A percentile compares a stretch with the other conserved stretches of the same genome.
Conservation (phyloP, 92 coral and sea anemone genomes). For the Scolanthus callimorphus region DNA sequence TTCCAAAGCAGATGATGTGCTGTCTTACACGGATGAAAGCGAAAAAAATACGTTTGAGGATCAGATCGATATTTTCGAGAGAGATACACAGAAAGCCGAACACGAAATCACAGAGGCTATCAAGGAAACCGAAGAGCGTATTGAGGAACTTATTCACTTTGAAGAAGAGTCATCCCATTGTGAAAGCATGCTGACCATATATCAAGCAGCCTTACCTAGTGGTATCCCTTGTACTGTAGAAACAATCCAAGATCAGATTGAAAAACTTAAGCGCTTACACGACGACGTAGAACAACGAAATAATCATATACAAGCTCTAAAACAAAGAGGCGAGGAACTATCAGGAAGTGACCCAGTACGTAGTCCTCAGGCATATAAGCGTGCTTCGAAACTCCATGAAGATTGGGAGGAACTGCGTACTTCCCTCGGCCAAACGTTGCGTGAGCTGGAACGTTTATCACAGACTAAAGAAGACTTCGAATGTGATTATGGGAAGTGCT, state of each 20-base stretch:
- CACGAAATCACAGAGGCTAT: slow-evolving; percentile 26
- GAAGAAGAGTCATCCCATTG: slow-evolving; percentile 72
- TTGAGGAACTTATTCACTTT: slow-evolving; percentile 53
- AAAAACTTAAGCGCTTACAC: slow-evolving; percentile 56
- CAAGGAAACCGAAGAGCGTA: slow-evolving; percentile 33
- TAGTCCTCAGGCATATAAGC: slow-evolving; percentile 28
- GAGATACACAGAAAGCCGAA: slow-evolving; percentile 13
- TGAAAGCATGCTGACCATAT: slow-evolving; percentile 70
- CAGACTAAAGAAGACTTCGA: slow-evolving; percentile 58
- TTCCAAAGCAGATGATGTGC: slow-evolving; percentile 22
- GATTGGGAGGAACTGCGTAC: slow-evolving; percentile 61
- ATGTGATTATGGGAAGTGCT: slow-evolving; percentile 26
- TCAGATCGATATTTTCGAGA: slow-evolving; percentile 22
- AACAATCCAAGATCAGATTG: slow-evolving; percentile 62
- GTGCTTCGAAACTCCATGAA: slow-evolving; percentile 45
- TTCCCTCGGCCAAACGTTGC: slow-evolving; percentile 39
- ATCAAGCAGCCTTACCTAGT: slow-evolving; percentile 70
- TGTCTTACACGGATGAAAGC: slow-evolving; percentile 16
- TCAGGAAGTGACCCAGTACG: slow-evolving; percentile 4
- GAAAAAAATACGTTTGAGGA: slow-evolving; percentile 41
- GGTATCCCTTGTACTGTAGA: slow-evolving; percentile 57
- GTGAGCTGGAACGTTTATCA: slow-evolving; percentile 44
- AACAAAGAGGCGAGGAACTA: slow-evolving; percentile 36
- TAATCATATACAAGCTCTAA: slow-evolving; percentile 43
- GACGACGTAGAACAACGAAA: slow-evolving; percentile 75